Evolutionary conservation across 2,888 invertebrate genomes (phyloP), one percentile per base, ranked within the genome.

Genomic region (Hemistola chrysoprasaria): DNA sequence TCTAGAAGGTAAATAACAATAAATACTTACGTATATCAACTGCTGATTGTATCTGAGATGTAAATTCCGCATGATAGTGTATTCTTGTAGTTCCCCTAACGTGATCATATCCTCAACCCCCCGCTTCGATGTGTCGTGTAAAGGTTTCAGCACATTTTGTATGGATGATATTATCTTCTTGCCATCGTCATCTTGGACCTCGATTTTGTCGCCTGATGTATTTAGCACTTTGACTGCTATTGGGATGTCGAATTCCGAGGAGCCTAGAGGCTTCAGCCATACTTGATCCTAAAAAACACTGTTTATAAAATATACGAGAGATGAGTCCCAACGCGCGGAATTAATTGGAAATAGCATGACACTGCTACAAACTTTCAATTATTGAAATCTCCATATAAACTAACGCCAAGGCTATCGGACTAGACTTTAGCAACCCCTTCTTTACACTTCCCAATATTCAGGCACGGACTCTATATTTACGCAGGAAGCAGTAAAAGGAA

Each of bases 51-150:
- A 98, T 59, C 98, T 91, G 62, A 96, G 93, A 65, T 96, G 94
- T 39, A 98, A 90, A 84, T 98, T 98, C 39, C 97, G 90, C 23
- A 98, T 90, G 50, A 98, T 98, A 1, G 98, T 96, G 64, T 96
- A 95, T 71, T 98, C 98, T 75, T 98, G 97, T 27, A 98, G 90
- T 77, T 98, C 98, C 1, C 97, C 97, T 23, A 98, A 88, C 21
- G 95, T 95, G 59, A 98, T 98, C 98, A 98, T 98, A 74, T 98
- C 98, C 69, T 98, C 97, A 7, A 98, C 97, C 16, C 95, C 95
- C 40, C 91, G 87, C 30, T 94, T 90, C 0, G 96, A 96, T 8
- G 96, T 93, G 3, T 92, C 82, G 68, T 96, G 96, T 90, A 97
- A 93, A 2, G 92, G 89, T 66, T 93, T 94, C 37, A 92, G 67